A percentile compares a stretch with the other conserved stretches of the same genome.
phyloP scores from a whole-genome alignment of 1,140 invertebrate species.

The Heliconius eleuchia region DNA sequence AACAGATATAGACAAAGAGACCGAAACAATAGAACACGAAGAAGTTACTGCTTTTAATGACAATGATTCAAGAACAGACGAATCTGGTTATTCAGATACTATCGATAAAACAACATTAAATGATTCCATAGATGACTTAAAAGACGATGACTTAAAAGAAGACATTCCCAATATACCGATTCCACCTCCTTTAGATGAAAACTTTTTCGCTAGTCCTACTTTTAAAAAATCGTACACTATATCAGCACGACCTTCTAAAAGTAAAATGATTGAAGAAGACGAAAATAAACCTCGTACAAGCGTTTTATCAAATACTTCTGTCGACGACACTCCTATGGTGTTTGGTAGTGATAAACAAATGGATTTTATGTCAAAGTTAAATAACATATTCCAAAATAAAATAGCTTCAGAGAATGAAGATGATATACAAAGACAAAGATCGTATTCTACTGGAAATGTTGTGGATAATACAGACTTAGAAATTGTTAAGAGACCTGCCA shows the following conservation, averaged over 20 bases:
- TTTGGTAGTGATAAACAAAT: slow-evolving; percentile 74
- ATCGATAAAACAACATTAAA: slow-evolving; percentile 58
- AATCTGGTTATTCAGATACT: slow-evolving; percentile 76
- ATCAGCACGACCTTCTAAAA: slow-evolving; percentile 49
- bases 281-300: slow-evolving; percentile 61
- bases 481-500: slow-evolving; percentile 45
- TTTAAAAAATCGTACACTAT: slow-evolving; percentile 68
- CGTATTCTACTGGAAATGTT: slow-evolving; percentile 63
- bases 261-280: slow-evolving; percentile 49
- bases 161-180: slow-evolving; percentile 48
- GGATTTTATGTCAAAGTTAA: slow-evolving; percentile 70
- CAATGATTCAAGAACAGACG: slow-evolving; percentile 70
- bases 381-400: slow-evolving; percentile 66
- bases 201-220: slow-evolving; percentile 57
- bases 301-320: slow-evolving; percentile 60
- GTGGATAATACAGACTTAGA: slow-evolving; percentile 52
- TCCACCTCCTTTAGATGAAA: slow-evolving; percentile 71
- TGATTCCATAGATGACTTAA: slow-evolving; percentile 58
- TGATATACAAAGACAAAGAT: slow-evolving; percentile 59
- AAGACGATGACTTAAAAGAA: slow-evolving; percentile 47
- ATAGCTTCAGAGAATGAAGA: slow-evolving; percentile 51
- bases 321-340: slow-evolving; percentile 60
- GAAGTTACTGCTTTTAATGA: slow-evolving; percentile 63
- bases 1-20: slow-evolving; percentile 38
- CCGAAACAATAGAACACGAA: slow-evolving; percentile 50